Conservation (phyloP, 2,888 invertebrate genomes). For the Nomada ferruginata region DNA sequence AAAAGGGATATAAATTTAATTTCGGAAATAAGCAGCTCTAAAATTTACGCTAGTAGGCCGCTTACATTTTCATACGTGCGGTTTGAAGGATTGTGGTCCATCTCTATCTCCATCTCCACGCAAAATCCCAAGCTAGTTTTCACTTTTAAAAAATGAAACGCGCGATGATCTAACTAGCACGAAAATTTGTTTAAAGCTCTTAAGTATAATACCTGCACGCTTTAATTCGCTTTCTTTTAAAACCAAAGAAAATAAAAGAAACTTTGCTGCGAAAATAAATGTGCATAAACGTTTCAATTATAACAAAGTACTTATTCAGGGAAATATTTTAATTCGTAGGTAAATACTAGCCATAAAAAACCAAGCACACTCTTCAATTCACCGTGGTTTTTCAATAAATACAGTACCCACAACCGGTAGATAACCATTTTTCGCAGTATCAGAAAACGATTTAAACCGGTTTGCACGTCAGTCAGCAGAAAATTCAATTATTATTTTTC, state of each 20-base stretch:
- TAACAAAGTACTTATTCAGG: too few species aligned
- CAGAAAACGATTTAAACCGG: conserved; percentile 52
- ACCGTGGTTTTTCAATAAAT: conserved; percentile 11
- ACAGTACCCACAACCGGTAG: conserved; percentile 22
- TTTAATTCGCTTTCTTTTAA: not conserved
- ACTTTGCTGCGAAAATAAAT: too few species aligned
- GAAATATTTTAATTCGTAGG: too few species aligned
- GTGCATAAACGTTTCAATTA: too few species aligned
- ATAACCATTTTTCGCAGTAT: conserved; percentile 46
- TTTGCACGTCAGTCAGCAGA: conserved; percentile 52
- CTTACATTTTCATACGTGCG: not conserved
- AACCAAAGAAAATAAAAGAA: not conserved
- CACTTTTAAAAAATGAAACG: not conserved
- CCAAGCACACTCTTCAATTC: conserved; percentile 4
- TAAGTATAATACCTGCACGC: not conserved
- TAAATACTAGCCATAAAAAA: not conserved
- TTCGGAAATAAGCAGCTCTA: conserved; percentile 30
- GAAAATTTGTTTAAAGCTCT: conserved; percentile 9
- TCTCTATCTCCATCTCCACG: not conserved
- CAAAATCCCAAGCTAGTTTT: conserved; percentile 20
- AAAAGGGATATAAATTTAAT: conserved; percentile 29
- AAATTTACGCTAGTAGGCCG: conserved; percentile 4
- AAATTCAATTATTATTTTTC: conserved; percentile 67
- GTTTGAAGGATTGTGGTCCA: conserved; percentile 16
- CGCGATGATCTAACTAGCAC: not conserved